phyloP scores from a whole-genome alignment of 2,888 invertebrate species.

The Cybosia mesomella region DNA sequence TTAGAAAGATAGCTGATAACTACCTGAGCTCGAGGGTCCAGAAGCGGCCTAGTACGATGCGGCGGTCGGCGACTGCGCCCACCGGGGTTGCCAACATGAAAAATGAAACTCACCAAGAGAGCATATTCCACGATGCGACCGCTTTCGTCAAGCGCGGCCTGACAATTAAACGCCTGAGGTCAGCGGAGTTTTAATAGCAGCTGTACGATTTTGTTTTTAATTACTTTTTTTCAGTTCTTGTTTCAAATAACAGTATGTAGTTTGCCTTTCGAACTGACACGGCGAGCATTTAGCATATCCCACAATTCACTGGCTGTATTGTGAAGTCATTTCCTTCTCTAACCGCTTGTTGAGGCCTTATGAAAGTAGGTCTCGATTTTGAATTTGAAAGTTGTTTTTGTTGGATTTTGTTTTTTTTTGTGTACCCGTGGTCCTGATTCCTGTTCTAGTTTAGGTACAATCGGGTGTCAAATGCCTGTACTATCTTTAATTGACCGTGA shows the following conservation, averaged over 20 bases:
- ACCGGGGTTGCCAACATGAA: constrained; percentile 74
- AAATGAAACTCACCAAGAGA: constrained; percentile 73
- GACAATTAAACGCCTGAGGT: constrained; percentile 86
- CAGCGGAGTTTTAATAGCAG: constrained; percentile 80
- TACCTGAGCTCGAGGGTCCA: constrained; percentile 76
- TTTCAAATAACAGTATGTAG: constrained; percentile 76
- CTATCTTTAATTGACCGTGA: constrained; percentile 62
- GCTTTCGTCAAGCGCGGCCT: constrained; percentile 84
- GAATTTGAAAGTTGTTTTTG: constrained; percentile 42
- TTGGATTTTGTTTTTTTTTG: constrained; percentile 42
- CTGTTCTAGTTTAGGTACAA: constrained; percentile 44
- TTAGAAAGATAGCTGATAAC: constrained; percentile 83
- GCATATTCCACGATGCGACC: constrained; percentile 83
- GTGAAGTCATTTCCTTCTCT: constrained; percentile 53
- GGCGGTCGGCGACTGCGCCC: constrained; percentile 81
- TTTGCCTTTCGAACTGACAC: constrained; percentile 83
- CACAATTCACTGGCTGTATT: constrained; percentile 64
- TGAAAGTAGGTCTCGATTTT: constrained; percentile 44
- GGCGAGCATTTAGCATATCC: constrained; percentile 70
- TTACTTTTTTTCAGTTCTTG: constrained; percentile 59
- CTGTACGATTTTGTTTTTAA: constrained; percentile 75
- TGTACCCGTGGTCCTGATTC: constrained; percentile 43
- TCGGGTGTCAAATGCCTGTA: constrained; percentile 43
- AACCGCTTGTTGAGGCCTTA: constrained; percentile 55
- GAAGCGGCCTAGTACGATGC: constrained; percentile 72